Evolutionary conservation across 2,888 invertebrate genomes (phyloP).

Genomic region (Trachelus iudaicus): DNA sequence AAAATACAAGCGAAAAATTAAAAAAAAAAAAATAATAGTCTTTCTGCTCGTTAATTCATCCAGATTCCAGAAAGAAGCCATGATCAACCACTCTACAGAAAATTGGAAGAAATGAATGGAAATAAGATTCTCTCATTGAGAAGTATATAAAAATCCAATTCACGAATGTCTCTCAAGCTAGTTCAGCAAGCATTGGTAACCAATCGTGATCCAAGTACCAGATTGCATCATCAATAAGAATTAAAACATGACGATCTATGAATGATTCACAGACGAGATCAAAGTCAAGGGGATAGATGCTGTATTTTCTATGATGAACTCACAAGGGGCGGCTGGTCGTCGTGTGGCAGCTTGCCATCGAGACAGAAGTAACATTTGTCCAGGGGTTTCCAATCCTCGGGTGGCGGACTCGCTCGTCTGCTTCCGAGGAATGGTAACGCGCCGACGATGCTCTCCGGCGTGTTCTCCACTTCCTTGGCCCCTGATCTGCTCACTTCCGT

Average conservation of each 20-base stretch:
- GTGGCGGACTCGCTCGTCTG: conserved; percentile 60
- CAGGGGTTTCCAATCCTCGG: conserved; percentile 82
- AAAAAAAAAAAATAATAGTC: background rate
- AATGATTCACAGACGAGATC: background rate
- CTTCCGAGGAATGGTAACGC: conserved; percentile 46
- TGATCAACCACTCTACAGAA: background rate
- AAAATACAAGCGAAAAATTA: background rate
- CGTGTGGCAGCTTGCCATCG: conserved; percentile 75
- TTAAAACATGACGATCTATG: background rate
- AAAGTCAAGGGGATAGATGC: background rate
- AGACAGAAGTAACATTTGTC: conserved; percentile 89
- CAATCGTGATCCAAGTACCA: background rate
- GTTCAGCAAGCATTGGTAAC: background rate
- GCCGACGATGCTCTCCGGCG: conserved; percentile 39
- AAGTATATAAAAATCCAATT: background rate
- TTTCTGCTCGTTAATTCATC: background rate
- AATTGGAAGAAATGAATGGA: background rate
- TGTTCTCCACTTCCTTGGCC: conserved; percentile 25
- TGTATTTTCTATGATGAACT: conserved; percentile 44
- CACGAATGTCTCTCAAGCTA: background rate
- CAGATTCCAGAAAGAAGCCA: background rate
- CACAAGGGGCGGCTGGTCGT: conserved; percentile 70
- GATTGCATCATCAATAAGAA: background rate
- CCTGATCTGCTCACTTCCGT: conserved; percentile 32
- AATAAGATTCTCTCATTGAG: background rate